Conservation (phyloP, 2,797 vertebrate species). For the Apodemus agrarius region DNA sequence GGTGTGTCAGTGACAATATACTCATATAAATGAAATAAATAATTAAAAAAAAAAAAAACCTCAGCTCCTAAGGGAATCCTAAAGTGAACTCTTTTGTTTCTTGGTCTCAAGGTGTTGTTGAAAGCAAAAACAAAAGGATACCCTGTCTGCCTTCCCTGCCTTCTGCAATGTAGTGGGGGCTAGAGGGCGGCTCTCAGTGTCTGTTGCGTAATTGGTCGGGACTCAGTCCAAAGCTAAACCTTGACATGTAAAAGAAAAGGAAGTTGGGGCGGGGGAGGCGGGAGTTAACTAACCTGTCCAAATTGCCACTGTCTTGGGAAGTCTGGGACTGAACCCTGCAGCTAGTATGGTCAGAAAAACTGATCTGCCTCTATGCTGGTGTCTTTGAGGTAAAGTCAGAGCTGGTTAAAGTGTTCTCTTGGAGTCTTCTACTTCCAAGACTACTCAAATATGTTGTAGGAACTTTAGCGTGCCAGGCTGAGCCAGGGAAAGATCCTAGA, state of each 20-base stretch:
- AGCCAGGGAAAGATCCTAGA: neutral
- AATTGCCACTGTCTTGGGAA: neutral
- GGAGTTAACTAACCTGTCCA: neutral
- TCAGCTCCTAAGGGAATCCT: neutral
- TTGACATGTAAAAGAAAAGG: neutral
- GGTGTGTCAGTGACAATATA: too few species aligned
- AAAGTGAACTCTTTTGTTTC: slow-evolving; percentile 16
- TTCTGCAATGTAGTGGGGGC: neutral
- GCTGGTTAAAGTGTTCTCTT: neutral
- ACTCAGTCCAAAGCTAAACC: neutral
- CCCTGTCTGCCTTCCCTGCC: neutral
- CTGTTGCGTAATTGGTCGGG: neutral
- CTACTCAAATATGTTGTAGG: neutral
- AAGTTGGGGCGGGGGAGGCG: neutral
- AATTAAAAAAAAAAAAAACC: too few species aligned
- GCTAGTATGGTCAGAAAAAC: neutral
- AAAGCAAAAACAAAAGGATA: neutral
- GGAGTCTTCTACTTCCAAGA: neutral
- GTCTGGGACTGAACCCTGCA: neutral
- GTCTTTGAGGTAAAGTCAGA: neutral
- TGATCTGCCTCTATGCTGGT: neutral
- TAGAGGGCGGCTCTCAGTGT: neutral
- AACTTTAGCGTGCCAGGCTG: neutral
- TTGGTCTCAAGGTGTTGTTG: neutral
- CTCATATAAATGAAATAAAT: too few species aligned